These are phyloP conservation scores for Ennomos quercinarius DNA, from an alignment of 2,888 invertebrate species.

Conservation along the genomic window DNA sequence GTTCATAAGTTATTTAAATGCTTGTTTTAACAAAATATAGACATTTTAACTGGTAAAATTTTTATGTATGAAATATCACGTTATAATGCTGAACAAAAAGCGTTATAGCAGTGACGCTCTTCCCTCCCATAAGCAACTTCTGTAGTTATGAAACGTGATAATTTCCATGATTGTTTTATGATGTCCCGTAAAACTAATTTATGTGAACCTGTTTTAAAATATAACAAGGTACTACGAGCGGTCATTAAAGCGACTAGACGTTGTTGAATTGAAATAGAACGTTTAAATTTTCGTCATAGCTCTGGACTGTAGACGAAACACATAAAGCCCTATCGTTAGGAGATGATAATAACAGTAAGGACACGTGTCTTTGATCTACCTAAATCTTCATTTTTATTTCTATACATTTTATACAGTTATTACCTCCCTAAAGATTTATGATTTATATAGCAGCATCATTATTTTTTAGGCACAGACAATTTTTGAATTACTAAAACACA, in stretches of 20 bases:
- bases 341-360: slow-evolving; percentile 13
- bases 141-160: slow-evolving; percentile 25
- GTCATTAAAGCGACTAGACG: slow-evolving; percentile 40
- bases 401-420: too few relatives aligned
- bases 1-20: too few relatives aligned
- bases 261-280: slow-evolving; percentile 38
- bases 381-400: background rate
- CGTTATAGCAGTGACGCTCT: background rate
- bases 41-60: background rate
- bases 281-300: slow-evolving; percentile 33
- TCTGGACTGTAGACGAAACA: slow-evolving; percentile 37
- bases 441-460: too few relatives aligned
- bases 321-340: slow-evolving; percentile 31
- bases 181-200: slow-evolving; percentile 29
- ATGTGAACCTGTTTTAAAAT: slow-evolving; percentile 36
- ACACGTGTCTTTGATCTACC: background rate
- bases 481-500: too few relatives aligned
- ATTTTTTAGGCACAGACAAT: too few relatives aligned
- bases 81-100: background rate
- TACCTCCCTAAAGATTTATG: too few relatives aligned
- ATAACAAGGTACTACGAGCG: slow-evolving; percentile 22
- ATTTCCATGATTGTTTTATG: slow-evolving; percentile 30
- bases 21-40: background rate
- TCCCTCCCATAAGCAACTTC: background rate
- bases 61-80: background rate